Percentiles rank a stretch among this genome's conserved stretches.
Conservation (phyloP, 2,113 vertebrate species). For the Oreochromis tanganicae region DNA sequence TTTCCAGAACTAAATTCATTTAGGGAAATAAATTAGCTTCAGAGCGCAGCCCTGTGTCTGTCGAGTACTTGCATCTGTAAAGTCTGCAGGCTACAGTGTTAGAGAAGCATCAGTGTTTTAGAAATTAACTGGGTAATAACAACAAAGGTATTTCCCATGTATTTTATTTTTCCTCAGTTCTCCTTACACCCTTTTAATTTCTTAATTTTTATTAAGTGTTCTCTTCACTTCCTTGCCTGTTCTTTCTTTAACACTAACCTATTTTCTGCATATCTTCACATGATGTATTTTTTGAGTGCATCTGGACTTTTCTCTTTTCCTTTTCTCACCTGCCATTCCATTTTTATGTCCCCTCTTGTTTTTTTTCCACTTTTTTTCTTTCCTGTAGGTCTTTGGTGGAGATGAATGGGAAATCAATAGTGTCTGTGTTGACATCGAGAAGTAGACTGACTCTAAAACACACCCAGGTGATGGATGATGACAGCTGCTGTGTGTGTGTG, state of each 20-base stretch:
- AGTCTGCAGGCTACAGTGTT: neutral
- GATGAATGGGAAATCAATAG: constrained; percentile 66
- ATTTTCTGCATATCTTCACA: neutral
- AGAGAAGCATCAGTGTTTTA: neutral
- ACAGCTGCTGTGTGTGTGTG: neutral
- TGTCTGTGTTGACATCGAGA: constrained; percentile 46
- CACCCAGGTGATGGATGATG: constrained; percentile 49
- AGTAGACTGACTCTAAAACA: constrained; percentile 37
- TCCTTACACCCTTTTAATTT: neutral
- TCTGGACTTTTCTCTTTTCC: neutral
- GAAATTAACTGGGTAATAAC: neutral
- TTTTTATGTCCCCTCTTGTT: neutral
- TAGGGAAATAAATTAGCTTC: neutral
- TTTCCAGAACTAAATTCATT: neutral
- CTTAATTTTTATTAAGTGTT: neutral
- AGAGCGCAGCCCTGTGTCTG: neutral
- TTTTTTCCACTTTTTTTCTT: neutral
- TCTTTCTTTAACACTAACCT: neutral
- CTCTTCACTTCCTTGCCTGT: neutral
- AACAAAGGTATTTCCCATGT: neutral
- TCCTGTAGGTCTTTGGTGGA: constrained; percentile 5
- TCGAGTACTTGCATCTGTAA: too few species aligned
- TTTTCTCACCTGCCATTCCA: neutral
- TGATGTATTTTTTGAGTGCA: neutral
- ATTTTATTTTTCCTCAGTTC: neutral